phyloP scores from a whole-genome alignment of 2,797 vertebrate genomes.

The Poecilia picta region DNA sequence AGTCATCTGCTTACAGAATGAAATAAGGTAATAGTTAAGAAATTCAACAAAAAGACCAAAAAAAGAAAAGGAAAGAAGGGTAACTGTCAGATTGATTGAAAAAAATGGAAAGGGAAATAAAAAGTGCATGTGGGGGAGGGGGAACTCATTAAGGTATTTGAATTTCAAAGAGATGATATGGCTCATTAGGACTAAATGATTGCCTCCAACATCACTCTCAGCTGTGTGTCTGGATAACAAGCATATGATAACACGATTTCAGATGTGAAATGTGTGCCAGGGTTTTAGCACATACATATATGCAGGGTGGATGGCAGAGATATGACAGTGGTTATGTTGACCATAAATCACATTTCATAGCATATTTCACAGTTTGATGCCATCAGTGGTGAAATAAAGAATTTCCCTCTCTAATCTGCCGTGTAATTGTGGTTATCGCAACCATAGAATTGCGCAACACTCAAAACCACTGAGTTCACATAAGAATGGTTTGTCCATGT shows the following conservation, averaged over 20 bases:
- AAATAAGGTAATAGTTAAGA: not conserved
- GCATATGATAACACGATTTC: slow-evolving; percentile 78
- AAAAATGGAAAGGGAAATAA: slow-evolving; percentile 38
- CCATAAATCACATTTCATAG: slow-evolving; percentile 80
- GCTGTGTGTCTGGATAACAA: slow-evolving; percentile 80
- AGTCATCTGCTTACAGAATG: not conserved
- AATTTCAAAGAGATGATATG: slow-evolving; percentile 83
- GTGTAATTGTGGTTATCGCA: slow-evolving; percentile 60
- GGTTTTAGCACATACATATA: slow-evolving; percentile 44
- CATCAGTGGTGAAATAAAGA: slow-evolving; percentile 69
- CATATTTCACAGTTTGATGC: slow-evolving; percentile 66
- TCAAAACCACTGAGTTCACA: slow-evolving; percentile 54
- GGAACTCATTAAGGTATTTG: slow-evolving; percentile 77
- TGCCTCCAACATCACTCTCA: slow-evolving; percentile 80
- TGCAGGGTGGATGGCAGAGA: slow-evolving; percentile 45
- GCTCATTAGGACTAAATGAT: slow-evolving; percentile 82
- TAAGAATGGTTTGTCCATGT: slow-evolving; percentile 42
- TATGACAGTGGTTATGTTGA: slow-evolving; percentile 59
- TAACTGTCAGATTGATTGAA: slow-evolving; percentile 33
- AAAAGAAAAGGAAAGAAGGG: not conserved
- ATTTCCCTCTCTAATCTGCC: slow-evolving; percentile 65
- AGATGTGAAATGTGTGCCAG: slow-evolving; percentile 58
- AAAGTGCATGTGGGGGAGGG: slow-evolving; percentile 54
- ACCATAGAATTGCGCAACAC: slow-evolving; percentile 39
- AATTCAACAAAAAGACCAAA: not conserved